Conservation (phyloP, 2,888 invertebrate species). For the Drosophila barbarae region DNA sequence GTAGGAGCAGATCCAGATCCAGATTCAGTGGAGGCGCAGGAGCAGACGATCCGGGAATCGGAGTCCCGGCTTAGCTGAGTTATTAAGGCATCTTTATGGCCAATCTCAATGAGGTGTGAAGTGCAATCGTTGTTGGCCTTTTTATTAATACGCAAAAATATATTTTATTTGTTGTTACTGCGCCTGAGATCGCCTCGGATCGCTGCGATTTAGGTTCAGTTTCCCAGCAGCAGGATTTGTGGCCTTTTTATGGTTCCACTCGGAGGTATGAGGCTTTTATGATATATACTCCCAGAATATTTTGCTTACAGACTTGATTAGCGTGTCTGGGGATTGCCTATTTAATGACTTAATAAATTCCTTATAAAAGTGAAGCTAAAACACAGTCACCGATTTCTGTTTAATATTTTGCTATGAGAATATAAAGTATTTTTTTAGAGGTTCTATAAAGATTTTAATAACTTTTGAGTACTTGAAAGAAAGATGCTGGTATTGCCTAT, state of each 20-base stretch:
- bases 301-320: slow-evolving; percentile 25
- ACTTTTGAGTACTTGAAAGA: no score
- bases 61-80: slow-evolving; percentile 72
- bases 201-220: neutral
- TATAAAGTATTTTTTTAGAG: neutral
- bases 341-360: slow-evolving; percentile 32
- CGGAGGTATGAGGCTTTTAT: slow-evolving; percentile 12
- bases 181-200: slow-evolving; percentile 34
- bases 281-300: slow-evolving; percentile 20
- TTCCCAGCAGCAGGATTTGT: slow-evolving; percentile 22
- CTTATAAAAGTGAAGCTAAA: slow-evolving; percentile 1
- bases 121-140: slow-evolving; percentile 72
- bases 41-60: slow-evolving; percentile 26
- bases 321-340: slow-evolving; percentile 13
- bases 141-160: slow-evolving; percentile 75
- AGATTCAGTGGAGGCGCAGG: slow-evolving; percentile 14
- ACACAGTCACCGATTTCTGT: neutral
- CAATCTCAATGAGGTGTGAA: slow-evolving; percentile 79
- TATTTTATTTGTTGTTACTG: slow-evolving; percentile 51
- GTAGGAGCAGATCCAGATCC: slow-evolving; percentile 17
- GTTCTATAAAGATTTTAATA: neutral
- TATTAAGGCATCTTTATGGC: slow-evolving; percentile 78
- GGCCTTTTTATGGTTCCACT: slow-evolving; percentile 26
- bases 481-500: no score
- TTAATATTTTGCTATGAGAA: slow-evolving; percentile 4